Evolutionary conservation across 2,888 invertebrate species (phyloP).

Genomic region (Gastracanthus pulcherrimus): DNA sequence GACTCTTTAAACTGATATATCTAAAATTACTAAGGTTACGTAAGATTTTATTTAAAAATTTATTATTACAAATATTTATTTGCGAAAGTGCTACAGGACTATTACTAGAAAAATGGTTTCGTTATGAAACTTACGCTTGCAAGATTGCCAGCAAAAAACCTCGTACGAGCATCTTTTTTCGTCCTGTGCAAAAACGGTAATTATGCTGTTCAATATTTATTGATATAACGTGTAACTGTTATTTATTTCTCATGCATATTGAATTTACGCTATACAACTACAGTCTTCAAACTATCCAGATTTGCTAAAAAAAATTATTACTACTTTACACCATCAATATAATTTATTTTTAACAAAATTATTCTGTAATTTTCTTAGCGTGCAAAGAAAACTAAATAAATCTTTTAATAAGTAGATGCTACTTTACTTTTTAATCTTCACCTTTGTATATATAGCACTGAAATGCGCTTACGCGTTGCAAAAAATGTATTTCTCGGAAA

Average conservation of each 20-base stretch:
- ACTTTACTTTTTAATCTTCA: background rate
- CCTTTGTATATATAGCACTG: background rate
- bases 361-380: background rate
- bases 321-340: background rate
- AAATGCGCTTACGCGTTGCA: background rate
- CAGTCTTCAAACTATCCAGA: background rate
- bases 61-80: no score
- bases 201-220: conserved; percentile 37
- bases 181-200: background rate
- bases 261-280: background rate
- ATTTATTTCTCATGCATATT: background rate
- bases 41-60: no score
- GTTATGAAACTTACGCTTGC: conserved; percentile 19
- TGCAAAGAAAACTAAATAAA: background rate
- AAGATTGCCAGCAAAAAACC: conserved; percentile 25
- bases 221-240: background rate
- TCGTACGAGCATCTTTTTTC: conserved; percentile 1
- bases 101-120: conserved; percentile 8
- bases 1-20: background rate
- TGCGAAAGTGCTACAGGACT: no score
- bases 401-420: background rate
- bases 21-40: background rate
- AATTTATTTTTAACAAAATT: background rate
- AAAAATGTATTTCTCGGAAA: conserved; percentile 29
- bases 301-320: background rate